A percentile compares a stretch with the other conserved stretches of the same genome.
Conservation (phyloP, 2,888 invertebrate species). For the Clostera curtula region DNA sequence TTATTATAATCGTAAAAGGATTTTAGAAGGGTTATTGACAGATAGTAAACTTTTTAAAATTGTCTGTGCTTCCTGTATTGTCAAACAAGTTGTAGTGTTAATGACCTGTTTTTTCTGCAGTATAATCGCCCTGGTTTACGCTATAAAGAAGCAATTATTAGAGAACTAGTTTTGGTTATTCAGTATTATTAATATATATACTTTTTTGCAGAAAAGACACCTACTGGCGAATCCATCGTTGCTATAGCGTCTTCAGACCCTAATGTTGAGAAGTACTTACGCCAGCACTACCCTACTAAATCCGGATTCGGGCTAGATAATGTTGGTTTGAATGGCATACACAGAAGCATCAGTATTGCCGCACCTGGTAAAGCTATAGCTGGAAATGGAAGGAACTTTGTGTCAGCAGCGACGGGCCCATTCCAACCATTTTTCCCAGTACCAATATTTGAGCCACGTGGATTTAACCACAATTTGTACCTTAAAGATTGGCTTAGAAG, state of each 20-base stretch:
- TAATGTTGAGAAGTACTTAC: constrained; percentile 33
- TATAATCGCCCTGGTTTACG: no score
- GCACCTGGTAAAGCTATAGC: constrained; percentile 31
- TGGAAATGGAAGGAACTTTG: constrained; percentile 39
- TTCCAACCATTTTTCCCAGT: constrained; percentile 35
- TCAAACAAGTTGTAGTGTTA: no score
- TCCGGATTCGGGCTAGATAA: constrained; percentile 16
- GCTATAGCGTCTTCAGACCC: constrained; percentile 47
- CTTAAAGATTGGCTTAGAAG: constrained; percentile 38
- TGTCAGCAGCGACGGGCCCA: constrained; percentile 24
- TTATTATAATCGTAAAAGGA: no score
- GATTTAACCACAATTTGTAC: constrained; percentile 14
- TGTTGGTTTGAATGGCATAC: constrained; percentile 12
- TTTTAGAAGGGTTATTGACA: no score
- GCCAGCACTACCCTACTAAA: constrained; percentile 22
- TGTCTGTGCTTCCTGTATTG: no score
- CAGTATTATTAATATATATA: constrained; percentile 3
- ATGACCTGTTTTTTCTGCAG: no score
- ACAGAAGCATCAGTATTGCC: constrained; percentile 33
- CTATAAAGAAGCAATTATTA: no score
- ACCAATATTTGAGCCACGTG: constrained; percentile 32
- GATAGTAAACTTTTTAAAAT: no score
- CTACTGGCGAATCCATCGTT: constrained; percentile 40
- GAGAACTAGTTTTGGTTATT: no score
- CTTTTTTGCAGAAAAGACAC: constrained; percentile 38